Evolutionary conservation across 1,140 invertebrate species (phyloP), one percentile per base, ranked within the genome.

Genomic region (Panagrolaimus sp.): DNA sequence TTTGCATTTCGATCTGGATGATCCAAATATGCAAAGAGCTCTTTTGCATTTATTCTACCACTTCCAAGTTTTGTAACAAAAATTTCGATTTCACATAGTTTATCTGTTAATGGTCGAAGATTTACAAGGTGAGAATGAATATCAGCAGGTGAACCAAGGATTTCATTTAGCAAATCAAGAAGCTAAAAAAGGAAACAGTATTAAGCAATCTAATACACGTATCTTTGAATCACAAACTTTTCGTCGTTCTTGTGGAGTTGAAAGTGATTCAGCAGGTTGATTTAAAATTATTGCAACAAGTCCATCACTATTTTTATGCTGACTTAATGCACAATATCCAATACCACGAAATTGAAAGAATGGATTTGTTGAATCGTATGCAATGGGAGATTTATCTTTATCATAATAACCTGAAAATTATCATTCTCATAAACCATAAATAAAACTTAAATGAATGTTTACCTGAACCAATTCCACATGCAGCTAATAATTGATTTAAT

Each of bases 321-420:
- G 64, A 61, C 66, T 74, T 27, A 73, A 38, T 11, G 67, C 53
- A 69, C 74, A 75, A 43, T 73, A 73, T 4, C 73, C 72, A 25
- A 73, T 57, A 7, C 43, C 70, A 42, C 74, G 75, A 23, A 73
- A 61, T 13, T 72, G 72, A 45, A 75, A 67, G 27, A 73, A 73
- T 5, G 63, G 38, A 62, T 73, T 73, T 20, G 75, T 46, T 27
- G 27, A n/a, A n/a, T 45, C 53, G 44, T 67, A 73, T 20, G 23
- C 23, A 42, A 48, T 16, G 42, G 72, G 66, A 5, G 61, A 11
- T 25, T 57, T 43, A 31, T 63, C 64, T 11, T 25, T 16, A 14
- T 65, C 43, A 48, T 66, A 73, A 25, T 70, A 74, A 3, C 72
- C 72, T n/a, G n/a, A n/a, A n/a, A n/a, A n/a, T n/a, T n/a, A n/a